Evolutionary conservation across 1,140 invertebrate species (phyloP).

Genomic region (Tetraneura akinire): DNA sequence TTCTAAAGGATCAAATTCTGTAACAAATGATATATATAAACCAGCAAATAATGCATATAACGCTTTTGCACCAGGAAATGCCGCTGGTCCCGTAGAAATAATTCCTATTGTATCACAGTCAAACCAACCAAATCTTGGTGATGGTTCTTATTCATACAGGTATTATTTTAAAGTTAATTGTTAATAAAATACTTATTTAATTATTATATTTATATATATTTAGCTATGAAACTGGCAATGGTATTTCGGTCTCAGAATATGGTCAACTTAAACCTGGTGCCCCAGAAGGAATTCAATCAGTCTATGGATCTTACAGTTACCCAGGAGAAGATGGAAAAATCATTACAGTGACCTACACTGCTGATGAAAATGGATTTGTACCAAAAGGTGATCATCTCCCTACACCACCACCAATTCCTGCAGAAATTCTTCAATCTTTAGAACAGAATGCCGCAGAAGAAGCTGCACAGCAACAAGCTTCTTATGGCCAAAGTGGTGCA

Average conservation of each 20-base stretch:
- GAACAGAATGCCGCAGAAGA: slow-evolving; percentile 61
- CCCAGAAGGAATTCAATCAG: slow-evolving; percentile 67
- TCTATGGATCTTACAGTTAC: slow-evolving; percentile 65
- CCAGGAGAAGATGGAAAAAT: slow-evolving; percentile 73
- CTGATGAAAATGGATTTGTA: slow-evolving; percentile 71
- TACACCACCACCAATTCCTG: slow-evolving; percentile 71
- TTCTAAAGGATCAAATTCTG: not conserved
- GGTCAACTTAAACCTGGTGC: slow-evolving; percentile 68
- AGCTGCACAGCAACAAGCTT: slow-evolving; percentile 37
- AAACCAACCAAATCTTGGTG: slow-evolving; percentile 55
- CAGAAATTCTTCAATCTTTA: slow-evolving; percentile 71
- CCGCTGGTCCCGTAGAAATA: slow-evolving; percentile 47
- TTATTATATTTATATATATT: slow-evolving; percentile 52
- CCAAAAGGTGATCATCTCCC: slow-evolving; percentile 67
- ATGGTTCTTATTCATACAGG: slow-evolving; percentile 56
- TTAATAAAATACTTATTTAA: not conserved
- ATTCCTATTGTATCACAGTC: slow-evolving; percentile 55
- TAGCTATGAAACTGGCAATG: slow-evolving; percentile 70
- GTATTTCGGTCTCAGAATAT: slow-evolving; percentile 68
- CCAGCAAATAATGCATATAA: slow-evolving; percentile 19
- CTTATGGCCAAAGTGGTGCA: slow-evolving; percentile 23
- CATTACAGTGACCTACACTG: slow-evolving; percentile 71
- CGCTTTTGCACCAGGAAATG: slow-evolving; percentile 37
- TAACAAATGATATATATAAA: not conserved
- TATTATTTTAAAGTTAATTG: slow-evolving; percentile 21